Percentiles rank a stretch among this genome's conserved stretches.
phyloP scores from a whole-genome alignment of 2,113 vertebrate species.

The Xerus inauris region DNA sequence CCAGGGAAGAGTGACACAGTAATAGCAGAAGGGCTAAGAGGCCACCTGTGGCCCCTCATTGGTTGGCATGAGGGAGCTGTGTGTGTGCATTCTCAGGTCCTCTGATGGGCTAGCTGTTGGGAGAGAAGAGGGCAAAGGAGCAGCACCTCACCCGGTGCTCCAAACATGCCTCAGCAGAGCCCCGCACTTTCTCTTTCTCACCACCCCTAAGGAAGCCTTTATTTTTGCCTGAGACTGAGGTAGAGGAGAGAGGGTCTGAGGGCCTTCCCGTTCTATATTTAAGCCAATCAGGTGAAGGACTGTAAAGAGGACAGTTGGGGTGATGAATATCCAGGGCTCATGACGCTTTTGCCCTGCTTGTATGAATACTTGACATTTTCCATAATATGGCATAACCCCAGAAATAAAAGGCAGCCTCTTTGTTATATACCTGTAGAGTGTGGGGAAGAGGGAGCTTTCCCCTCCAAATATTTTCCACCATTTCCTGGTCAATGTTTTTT shows the following conservation, averaged over 20 bases:
- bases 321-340: background rate
- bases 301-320: background rate
- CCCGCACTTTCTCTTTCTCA: background rate
- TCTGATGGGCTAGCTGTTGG: too few species aligned
- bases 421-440: background rate
- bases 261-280: background rate
- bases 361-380: background rate
- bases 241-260: background rate
- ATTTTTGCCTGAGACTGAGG: background rate
- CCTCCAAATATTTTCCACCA: background rate
- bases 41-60: too few species aligned
- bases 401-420: background rate
- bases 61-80: background rate
- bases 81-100: background rate
- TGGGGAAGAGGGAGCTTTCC: background rate
- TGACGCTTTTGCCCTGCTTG: background rate
- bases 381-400: background rate
- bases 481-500: background rate
- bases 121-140: background rate
- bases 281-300: background rate
- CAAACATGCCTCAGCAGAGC: background rate
- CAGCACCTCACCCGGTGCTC: background rate
- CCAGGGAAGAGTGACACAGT: background rate
- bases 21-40: background rate
- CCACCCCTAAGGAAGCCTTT: background rate